phyloP scores from a whole-genome alignment of 2,113 vertebrate species.

The Tinamus guttatus region DNA sequence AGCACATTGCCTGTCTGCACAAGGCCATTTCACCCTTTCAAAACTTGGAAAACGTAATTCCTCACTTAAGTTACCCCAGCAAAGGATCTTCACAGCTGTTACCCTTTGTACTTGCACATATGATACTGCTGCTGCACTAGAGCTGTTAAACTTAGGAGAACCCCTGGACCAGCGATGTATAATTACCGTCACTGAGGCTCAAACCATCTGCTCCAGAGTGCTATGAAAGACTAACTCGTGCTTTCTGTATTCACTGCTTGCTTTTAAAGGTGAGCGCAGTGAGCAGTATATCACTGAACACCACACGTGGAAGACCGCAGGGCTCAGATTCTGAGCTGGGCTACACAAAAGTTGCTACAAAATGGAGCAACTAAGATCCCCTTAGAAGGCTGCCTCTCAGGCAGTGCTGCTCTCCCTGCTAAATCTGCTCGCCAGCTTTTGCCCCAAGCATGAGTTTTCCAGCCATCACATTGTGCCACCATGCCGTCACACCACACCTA shows the following conservation, averaged over 20 bases:
- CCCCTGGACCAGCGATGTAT: neutral
- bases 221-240: neutral
- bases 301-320: neutral
- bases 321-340: neutral
- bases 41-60: neutral
- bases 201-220: neutral
- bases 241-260: neutral
- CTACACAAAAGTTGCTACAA: neutral
- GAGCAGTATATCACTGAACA: neutral
- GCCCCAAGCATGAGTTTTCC: neutral
- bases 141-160: neutral
- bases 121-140: neutral
- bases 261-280: neutral
- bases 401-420: rapidly evolving
- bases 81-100: neutral
- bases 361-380: neutral
- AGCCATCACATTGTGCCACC: neutral
- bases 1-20: neutral
- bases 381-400: neutral
- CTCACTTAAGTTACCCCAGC: neutral
- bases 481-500: neutral
- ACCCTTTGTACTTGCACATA: neutral
- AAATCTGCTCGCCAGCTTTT: neutral
- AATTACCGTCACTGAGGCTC: neutral
- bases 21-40: neutral